phyloP scores from a whole-genome alignment of 2,113 vertebrate species.

The Hemicordylus capensis region DNA sequence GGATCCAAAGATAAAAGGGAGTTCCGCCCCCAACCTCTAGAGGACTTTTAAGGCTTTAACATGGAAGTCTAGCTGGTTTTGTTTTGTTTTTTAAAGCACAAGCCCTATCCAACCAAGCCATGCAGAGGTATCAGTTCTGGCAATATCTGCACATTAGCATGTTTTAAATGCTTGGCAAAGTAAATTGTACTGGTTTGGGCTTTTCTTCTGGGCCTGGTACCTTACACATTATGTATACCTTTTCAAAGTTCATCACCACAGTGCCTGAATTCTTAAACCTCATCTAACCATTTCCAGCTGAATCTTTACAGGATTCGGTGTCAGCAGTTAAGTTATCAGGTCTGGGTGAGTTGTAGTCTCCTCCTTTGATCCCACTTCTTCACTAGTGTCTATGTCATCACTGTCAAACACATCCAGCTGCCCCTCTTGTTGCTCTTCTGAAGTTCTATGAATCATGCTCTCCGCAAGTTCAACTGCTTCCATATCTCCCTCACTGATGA shows the following conservation, averaged over 20 bases:
- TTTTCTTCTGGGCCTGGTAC: constrained; percentile 41
- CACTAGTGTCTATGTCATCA: constrained; percentile 47
- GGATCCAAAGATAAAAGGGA: constrained; percentile 55
- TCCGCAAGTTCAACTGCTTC: constrained; percentile 81
- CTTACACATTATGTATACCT: constrained; percentile 27
- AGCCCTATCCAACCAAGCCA: constrained; percentile 42
- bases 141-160: constrained; percentile 47
- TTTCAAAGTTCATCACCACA: constrained; percentile 26
- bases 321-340: constrained; percentile 42
- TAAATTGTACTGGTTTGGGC: constrained; percentile 57
- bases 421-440: constrained; percentile 42
- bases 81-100: constrained; percentile 64
- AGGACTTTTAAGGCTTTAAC: constrained; percentile 72
- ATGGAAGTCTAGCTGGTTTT: constrained; percentile 68
- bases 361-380: constrained; percentile 41
- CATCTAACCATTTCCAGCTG: constrained; percentile 76
- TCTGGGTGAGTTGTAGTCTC: constrained; percentile 29
- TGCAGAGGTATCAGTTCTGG: constrained; percentile 34
- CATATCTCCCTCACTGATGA: constrained; percentile 95
- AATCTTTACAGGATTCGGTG: constrained; percentile 59
- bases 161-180: constrained; percentile 54
- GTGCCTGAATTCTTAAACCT: constrained; percentile 21
- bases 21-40: constrained; percentile 53
- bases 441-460: constrained; percentile 58
- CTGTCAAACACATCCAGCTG: constrained; percentile 57